Percentiles rank a stretch among this genome's conserved stretches.
phyloP scores from a whole-genome alignment of 1,140 invertebrate species.

The Drosophila equinoxialis region DNA sequence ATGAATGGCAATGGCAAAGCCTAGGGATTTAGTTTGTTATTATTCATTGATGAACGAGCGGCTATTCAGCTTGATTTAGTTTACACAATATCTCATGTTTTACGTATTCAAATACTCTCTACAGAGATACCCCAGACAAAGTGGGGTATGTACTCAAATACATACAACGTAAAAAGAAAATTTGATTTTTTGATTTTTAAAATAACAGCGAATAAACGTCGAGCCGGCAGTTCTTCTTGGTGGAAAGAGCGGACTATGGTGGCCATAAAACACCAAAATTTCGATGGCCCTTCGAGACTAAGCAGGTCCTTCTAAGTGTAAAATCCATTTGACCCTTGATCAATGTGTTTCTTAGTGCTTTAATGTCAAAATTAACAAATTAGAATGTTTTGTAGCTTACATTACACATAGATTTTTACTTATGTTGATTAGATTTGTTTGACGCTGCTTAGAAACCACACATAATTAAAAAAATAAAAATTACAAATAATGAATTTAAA shows the following conservation, averaged over 20 bases:
- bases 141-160: not conserved
- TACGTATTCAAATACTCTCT: not conserved
- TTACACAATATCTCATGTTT: slow-evolving; percentile 13
- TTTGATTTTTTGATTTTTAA: not conserved
- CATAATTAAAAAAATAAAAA: not conserved
- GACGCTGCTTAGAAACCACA: too few species aligned
- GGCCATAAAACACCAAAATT: too few species aligned
- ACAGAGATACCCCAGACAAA: not conserved
- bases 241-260: too few species aligned
- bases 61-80: slow-evolving; percentile 5
- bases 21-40: slow-evolving; percentile 16
- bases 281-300: too few species aligned
- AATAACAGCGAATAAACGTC: not conserved
- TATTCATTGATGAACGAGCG: slow-evolving; percentile 15
- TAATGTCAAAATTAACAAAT: not conserved
- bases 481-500: not conserved
- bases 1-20: slow-evolving; percentile 3
- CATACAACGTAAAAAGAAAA: not conserved
- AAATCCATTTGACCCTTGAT: too few species aligned
- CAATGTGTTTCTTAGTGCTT: too few species aligned
- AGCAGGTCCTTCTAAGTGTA: too few species aligned
- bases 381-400: too few species aligned
- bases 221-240: not conserved
- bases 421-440: too few species aligned
- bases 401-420: too few species aligned